phyloP scores from a whole-genome alignment of 2,888 invertebrate species.

The Pollenia griseotomentosa region DNA sequence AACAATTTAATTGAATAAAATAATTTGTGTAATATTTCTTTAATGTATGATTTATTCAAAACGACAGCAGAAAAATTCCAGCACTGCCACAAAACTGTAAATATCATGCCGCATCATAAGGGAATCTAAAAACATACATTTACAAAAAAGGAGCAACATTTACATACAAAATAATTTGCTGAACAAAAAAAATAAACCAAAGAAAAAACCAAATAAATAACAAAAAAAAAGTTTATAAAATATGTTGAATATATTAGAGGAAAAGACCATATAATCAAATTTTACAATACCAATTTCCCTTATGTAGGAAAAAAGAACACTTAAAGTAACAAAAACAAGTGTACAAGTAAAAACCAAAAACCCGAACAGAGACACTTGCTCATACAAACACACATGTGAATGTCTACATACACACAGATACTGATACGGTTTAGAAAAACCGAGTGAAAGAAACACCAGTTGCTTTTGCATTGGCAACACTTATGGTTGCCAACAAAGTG shows the following conservation, averaged over 20 bases:
- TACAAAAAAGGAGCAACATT: constrained; percentile 1
- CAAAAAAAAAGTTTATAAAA: constrained; percentile 47
- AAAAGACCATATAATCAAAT: constrained; percentile 68
- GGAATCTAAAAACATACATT: constrained; percentile 29
- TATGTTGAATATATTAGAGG: constrained; percentile 70
- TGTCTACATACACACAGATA: not conserved
- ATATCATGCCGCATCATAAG: constrained; percentile 57
- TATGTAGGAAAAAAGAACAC: not conserved
- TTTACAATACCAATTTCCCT: constrained; percentile 65
- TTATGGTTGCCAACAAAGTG: constrained; percentile 61
- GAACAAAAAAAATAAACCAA: constrained; percentile 18
- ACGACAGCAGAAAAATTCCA: constrained; percentile 8
- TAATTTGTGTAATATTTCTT: constrained; percentile 35
- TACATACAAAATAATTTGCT: constrained; percentile 29
- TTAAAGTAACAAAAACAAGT: not conserved
- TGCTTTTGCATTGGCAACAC: constrained; percentile 66
- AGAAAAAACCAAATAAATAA: constrained; percentile 2
- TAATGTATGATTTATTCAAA: constrained; percentile 51
- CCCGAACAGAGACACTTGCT: constrained; percentile 6
- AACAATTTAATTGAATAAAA: constrained; percentile 48
- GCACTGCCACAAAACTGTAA: constrained; percentile 18
- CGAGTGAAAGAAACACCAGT: constrained; percentile 65
- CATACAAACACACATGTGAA: not conserved
- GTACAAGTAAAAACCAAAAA: not conserved
- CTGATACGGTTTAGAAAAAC: not conserved